Evolutionary conservation across 2,888 invertebrate species (phyloP).

Genomic region (Carterocephalus palaemon): DNA sequence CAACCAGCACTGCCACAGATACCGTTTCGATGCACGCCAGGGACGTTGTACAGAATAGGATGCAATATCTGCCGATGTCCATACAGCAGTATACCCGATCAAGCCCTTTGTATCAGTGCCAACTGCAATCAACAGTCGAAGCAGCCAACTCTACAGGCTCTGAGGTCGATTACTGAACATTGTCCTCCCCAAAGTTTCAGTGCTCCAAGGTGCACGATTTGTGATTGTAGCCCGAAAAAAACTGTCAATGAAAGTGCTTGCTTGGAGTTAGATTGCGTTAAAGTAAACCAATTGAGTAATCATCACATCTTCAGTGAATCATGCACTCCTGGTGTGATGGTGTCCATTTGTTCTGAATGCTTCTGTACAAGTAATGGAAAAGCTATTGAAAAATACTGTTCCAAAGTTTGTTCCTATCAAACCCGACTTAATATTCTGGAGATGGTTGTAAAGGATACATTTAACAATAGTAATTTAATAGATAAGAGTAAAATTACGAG

Average conservation of each 20-base stretch:
- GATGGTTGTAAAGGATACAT: conserved; percentile 43
- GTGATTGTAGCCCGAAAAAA: conserved; percentile 52
- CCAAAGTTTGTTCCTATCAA: conserved; percentile 50
- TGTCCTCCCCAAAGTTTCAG: conserved; percentile 54
- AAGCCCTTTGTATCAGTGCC: conserved; percentile 45
- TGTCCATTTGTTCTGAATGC: conserved; percentile 59
- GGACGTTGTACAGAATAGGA: conserved; percentile 49
- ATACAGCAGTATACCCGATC: conserved; percentile 42
- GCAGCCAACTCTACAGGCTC: conserved; percentile 31
- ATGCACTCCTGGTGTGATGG: conserved; percentile 57
- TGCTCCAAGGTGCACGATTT: conserved; percentile 56
- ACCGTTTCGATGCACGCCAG: conserved; percentile 46
- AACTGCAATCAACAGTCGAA: conserved; percentile 37
- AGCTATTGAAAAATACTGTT: conserved; percentile 50
- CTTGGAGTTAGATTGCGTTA: conserved; percentile 53
- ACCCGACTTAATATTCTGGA: conserved; percentile 55
- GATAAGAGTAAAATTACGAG: conserved; percentile 42
- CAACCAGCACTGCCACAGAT: conserved; percentile 24
- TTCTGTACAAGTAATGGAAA: conserved; percentile 51
- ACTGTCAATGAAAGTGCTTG: conserved; percentile 51
- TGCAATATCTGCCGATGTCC: conserved; percentile 64
- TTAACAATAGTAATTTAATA: conserved; percentile 36
- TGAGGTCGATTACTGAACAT: conserved; percentile 36
- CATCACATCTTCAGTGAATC: conserved; percentile 37
- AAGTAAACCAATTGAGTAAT: conserved; percentile 35